phyloP scores from a whole-genome alignment of 2,797 vertebrate genomes.

The Hippoglossus hippoglossus region DNA sequence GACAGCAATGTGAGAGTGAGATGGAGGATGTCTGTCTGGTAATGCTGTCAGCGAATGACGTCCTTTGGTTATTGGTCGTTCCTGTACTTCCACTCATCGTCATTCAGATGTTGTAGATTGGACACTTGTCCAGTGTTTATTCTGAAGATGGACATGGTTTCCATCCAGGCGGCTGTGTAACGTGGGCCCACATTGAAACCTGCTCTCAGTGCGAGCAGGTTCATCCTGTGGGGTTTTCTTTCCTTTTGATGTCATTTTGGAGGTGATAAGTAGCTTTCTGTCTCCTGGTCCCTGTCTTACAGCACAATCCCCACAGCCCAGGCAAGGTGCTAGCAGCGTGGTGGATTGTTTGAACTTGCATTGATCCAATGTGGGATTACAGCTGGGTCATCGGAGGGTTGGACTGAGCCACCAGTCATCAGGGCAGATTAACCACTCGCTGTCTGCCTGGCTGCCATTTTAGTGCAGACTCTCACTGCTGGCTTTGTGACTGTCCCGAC shows the following conservation, averaged over 20 bases:
- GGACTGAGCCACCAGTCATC: slow-evolving; percentile 78
- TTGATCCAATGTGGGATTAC: slow-evolving; percentile 84
- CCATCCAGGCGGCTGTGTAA: slow-evolving; percentile 30
- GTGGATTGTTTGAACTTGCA: slow-evolving; percentile 83
- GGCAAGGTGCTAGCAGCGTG: slow-evolving; percentile 77
- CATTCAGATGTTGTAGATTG: slow-evolving; percentile 56
- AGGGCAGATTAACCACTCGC: slow-evolving; percentile 81
- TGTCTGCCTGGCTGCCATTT: slow-evolving; percentile 76
- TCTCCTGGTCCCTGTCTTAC: slow-evolving; percentile 72
- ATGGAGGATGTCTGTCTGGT: slow-evolving; percentile 81
- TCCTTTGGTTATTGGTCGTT: slow-evolving; percentile 71
- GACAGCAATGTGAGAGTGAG: slow-evolving; percentile 80
- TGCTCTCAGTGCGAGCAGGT: slow-evolving; percentile 62
- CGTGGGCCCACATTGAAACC: slow-evolving; percentile 35
- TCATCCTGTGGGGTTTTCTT: slow-evolving; percentile 76
- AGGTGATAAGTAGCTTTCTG: slow-evolving; percentile 85
- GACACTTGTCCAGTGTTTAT: slow-evolving; percentile 52
- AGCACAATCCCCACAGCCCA: slow-evolving; percentile 66
- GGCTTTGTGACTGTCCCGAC: slow-evolving; percentile 57
- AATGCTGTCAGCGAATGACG: slow-evolving; percentile 71
- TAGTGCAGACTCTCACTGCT: slow-evolving; percentile 52
- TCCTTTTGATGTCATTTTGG: slow-evolving; percentile 81
- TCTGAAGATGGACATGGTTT: slow-evolving; percentile 49
- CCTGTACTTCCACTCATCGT: slow-evolving; percentile 54
- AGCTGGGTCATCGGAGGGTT: slow-evolving; percentile 82